A percentile compares a stretch with the other conserved stretches of the same genome.
phyloP scores from a whole-genome alignment of 1,140 invertebrate genomes.

The Aethina tumida region DNA sequence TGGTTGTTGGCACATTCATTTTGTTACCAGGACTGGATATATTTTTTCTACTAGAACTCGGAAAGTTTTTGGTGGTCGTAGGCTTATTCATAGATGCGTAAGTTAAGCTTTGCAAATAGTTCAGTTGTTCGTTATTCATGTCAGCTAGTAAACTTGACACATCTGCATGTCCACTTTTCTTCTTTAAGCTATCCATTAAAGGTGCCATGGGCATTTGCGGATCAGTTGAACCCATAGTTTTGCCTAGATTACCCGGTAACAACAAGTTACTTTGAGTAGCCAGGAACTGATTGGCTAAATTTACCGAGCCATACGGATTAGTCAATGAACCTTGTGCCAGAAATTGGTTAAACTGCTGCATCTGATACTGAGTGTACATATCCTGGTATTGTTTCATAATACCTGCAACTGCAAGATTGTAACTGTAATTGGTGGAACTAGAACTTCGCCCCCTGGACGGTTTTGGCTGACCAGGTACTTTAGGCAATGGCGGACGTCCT shows the following conservation, averaged over 20 bases:
- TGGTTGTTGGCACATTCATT: too few relatives aligned
- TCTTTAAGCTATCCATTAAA: slow-evolving; percentile 4
- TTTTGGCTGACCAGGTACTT: slow-evolving; percentile 22
- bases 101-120: slow-evolving; percentile 11
- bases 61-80: slow-evolving; percentile 6
- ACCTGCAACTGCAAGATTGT: slow-evolving; percentile 23
- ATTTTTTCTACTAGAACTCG: too few relatives aligned
- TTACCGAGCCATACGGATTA: slow-evolving; percentile 15
- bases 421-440: slow-evolving; percentile 7
- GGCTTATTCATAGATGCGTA: neutral
- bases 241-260: slow-evolving; percentile 9
- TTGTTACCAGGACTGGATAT: too few relatives aligned
- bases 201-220: neutral
- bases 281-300: slow-evolving; percentile 17
- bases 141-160: too few relatives aligned
- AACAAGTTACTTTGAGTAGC: slow-evolving; percentile 11
- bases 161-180: too few relatives aligned
- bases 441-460: slow-evolving; percentile 20
- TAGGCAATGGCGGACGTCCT: slow-evolving; percentile 31
- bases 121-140: slow-evolving; percentile 12
- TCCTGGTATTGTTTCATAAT: slow-evolving; percentile 32
- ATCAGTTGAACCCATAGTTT: slow-evolving; percentile 11
- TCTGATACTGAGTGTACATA: slow-evolving; percentile 31
- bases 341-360: slow-evolving; percentile 21
- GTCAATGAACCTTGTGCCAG: slow-evolving; percentile 20